Evolutionary conservation across 1,140 invertebrate genomes (phyloP).

Genomic region (Xylocopa sonorina): DNA sequence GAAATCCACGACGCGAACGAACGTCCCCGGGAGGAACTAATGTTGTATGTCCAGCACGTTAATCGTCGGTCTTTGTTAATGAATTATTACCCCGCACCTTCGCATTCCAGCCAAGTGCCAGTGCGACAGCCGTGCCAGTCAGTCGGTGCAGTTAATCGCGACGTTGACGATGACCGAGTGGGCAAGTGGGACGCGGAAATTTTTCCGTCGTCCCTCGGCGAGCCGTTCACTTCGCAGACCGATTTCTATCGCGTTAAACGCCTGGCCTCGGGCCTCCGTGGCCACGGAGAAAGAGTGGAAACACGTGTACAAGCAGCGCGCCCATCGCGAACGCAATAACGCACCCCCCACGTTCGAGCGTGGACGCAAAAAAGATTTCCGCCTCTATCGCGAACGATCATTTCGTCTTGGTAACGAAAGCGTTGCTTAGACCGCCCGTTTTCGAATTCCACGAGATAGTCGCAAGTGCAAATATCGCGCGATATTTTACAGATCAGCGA

Average conservation of each 20-base stretch:
- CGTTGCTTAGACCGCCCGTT: neutral
- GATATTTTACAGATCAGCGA: neutral
- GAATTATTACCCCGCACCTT: conserved; percentile 53
- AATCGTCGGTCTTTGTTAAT: conserved; percentile 56
- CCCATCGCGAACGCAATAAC: neutral
- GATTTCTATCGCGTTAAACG: conserved; percentile 56
- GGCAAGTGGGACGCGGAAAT: conserved; percentile 35
- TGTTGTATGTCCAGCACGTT: conserved; percentile 22
- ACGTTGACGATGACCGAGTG: conserved; percentile 65
- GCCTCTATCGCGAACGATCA: too few relatives aligned
- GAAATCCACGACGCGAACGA: neutral
- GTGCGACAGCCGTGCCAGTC: conserved; percentile 49
- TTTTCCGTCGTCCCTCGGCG: conserved; percentile 47
- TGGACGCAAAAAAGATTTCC: neutral
- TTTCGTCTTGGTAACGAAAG: neutral
- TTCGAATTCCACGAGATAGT: neutral
- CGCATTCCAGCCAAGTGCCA: conserved; percentile 1
- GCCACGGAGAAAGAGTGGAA: conserved; percentile 27
- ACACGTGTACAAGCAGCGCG: conserved; percentile 30
- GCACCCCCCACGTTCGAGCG: too few relatives aligned
- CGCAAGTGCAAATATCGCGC: neutral
- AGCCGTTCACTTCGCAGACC: conserved; percentile 23
- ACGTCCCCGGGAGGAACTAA: conserved; percentile 19
- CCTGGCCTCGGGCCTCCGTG: neutral
- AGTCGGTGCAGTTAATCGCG: conserved; percentile 29